A percentile compares a stretch with the other conserved stretches of the same genome.
These are phyloP conservation scores for Nipponia nippon DNA, from an alignment of 2,113 vertebrate genomes.

Conservation along the genomic window DNA sequence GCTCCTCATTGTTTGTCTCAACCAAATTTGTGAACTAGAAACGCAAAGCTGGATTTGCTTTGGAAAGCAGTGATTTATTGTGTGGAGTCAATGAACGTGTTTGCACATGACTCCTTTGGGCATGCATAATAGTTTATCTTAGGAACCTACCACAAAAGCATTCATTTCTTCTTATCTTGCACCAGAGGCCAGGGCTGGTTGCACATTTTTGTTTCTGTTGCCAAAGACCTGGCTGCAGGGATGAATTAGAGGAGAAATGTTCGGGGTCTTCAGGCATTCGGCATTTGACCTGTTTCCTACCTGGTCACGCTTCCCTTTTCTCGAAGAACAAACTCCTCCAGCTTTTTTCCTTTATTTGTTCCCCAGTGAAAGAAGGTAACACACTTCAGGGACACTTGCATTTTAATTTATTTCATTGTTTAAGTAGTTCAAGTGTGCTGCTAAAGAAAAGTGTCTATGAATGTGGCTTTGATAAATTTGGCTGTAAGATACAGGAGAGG, in stretches of 20 bases:
- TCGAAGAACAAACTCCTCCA: neutral
- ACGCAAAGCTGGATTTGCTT: neutral
- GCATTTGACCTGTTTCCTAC: neutral
- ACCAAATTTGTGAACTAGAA: conserved; percentile 31
- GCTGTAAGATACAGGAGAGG: rapidly evolving
- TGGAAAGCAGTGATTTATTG: conserved; percentile 52
- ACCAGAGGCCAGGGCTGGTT: conserved; percentile 8
- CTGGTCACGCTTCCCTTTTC: neutral
- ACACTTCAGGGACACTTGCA: neutral
- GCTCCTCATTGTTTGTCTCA: conserved; percentile 5
- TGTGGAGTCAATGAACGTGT: conserved; percentile 22
- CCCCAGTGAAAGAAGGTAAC: neutral
- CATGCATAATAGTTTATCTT: conserved; percentile 33
- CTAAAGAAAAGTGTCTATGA: neutral
- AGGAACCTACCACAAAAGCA: neutral
- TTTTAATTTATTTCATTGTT: neutral
- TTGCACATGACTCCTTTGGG: conserved; percentile 55
- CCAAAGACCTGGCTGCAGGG: neutral
- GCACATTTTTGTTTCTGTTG: neutral
- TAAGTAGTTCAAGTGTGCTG: neutral
- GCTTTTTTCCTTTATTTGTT: neutral
- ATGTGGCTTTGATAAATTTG: neutral
- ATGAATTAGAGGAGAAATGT: neutral
- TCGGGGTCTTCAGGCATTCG: neutral
- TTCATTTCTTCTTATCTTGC: conserved; percentile 43